A percentile compares a stretch with the other conserved stretches of the same genome.
Conservation (phyloP, 2,888 invertebrate genomes). For the Cyrtodaria siliqua region DNA sequence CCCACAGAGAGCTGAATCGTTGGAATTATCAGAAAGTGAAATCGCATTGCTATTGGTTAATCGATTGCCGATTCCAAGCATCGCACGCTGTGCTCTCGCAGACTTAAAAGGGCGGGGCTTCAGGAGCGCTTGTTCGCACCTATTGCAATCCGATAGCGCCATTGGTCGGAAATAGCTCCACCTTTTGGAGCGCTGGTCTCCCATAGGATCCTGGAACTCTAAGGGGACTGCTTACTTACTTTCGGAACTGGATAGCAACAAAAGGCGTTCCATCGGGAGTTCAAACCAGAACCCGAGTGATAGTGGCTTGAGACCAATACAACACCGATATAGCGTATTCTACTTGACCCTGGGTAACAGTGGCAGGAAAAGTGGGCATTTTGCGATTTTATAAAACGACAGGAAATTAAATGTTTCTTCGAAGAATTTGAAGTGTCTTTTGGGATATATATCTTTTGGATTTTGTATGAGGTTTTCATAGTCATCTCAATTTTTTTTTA, state of each 20-base stretch:
- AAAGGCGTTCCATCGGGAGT: conserved; percentile 83
- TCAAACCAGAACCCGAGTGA: conserved; percentile 72
- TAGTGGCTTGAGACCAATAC: conserved; percentile 68
- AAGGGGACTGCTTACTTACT: conserved; percentile 72
- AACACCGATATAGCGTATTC: conserved; percentile 41
- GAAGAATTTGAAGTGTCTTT: conserved; percentile 63
- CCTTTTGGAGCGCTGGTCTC: conserved; percentile 63
- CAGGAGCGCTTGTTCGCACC: conserved; percentile 47
- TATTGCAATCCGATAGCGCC: conserved; percentile 59
- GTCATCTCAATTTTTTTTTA: conserved; percentile 39
- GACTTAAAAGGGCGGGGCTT: conserved; percentile 53
- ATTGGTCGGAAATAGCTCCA: conserved; percentile 56
- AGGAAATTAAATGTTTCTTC: conserved; percentile 68
- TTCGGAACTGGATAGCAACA: conserved; percentile 80
- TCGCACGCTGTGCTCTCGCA: conserved; percentile 52
- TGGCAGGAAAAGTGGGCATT: conserved; percentile 37
- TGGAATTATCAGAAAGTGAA: conserved; percentile 10
- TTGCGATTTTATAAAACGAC: conserved; percentile 37
- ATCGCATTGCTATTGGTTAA: conserved; percentile 53
- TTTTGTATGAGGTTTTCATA: conserved; percentile 10
- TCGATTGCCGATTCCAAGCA: conserved; percentile 64
- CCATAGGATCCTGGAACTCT: conserved; percentile 72
- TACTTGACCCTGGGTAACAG: conserved; percentile 60
- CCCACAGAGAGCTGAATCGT: conserved; percentile 18
- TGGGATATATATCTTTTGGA: conserved; percentile 34